Evolutionary conservation across 1,140 invertebrate species (phyloP).

Genomic region (Drosophila simulans): DNA sequence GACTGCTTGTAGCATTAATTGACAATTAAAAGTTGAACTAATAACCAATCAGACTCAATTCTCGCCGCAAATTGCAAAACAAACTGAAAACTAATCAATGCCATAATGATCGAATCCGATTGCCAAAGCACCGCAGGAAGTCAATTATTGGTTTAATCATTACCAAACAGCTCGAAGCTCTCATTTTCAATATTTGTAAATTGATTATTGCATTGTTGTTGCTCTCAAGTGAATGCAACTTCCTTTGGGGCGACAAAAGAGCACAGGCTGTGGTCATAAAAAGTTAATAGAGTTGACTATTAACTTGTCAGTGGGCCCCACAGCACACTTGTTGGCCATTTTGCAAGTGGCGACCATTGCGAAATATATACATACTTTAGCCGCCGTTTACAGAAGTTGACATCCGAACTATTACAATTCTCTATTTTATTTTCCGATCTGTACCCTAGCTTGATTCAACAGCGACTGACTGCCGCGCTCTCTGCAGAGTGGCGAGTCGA

Average conservation of each 20-base stretch:
- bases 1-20: neutral
- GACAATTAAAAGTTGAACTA: slow-evolving; percentile 5
- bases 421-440: too few relatives aligned
- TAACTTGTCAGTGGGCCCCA: slow-evolving; percentile 71
- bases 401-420: too few relatives aligned
- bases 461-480: too few relatives aligned
- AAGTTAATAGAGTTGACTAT: slow-evolving; percentile 64
- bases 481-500: too few relatives aligned
- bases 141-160: slow-evolving; percentile 69
- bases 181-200: slow-evolving; percentile 55
- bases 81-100: slow-evolving; percentile 37
- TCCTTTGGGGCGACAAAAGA: slow-evolving; percentile 49
- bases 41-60: slow-evolving; percentile 3
- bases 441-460: too few relatives aligned
- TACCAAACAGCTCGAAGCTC: slow-evolving; percentile 37
- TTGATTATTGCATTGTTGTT: slow-evolving; percentile 42
- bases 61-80: slow-evolving; percentile 8
- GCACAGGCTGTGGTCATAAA: slow-evolving; percentile 49
- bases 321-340: slow-evolving; percentile 34
- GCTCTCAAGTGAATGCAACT: slow-evolving; percentile 48
- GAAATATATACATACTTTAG: slow-evolving; percentile 14
- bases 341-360: slow-evolving; percentile 49
- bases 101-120: slow-evolving; percentile 36
- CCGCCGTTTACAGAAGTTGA: too few relatives aligned
- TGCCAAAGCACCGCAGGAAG: slow-evolving; percentile 57